Conservation (phyloP, 2,888 invertebrate genomes). For the Tenthredo distinguenda region DNA sequence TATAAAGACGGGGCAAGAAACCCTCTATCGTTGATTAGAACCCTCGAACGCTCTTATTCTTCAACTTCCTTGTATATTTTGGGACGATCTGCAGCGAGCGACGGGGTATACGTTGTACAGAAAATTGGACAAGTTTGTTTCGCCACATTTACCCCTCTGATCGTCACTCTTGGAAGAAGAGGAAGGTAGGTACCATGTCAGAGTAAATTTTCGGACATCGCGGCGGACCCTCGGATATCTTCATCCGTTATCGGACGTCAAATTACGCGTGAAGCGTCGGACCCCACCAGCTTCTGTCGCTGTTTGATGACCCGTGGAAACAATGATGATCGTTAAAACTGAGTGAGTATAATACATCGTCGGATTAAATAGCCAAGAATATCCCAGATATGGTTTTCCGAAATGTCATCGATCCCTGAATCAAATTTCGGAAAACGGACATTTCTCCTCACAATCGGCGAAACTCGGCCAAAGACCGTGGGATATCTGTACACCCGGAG, state of each 20-base stretch:
- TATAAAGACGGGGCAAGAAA: neutral
- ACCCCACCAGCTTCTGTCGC: constrained; percentile 8
- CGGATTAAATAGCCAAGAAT: neutral
- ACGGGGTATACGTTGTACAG: neutral
- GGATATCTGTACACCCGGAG: neutral
- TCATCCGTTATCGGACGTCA: constrained; percentile 36
- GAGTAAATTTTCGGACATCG: neutral
- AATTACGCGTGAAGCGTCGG: constrained; percentile 10
- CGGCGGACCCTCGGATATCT: constrained; percentile 27
- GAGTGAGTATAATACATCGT: neutral
- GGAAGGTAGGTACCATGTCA: neutral
- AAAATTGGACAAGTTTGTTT: neutral
- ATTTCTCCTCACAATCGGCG: neutral
- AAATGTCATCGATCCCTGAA: neutral
- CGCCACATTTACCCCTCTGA: neutral
- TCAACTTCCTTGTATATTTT: neutral
- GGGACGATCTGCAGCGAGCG: neutral
- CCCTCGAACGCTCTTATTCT: neutral
- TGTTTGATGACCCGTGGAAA: constrained; percentile 20
- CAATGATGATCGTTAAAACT: constrained; percentile 20
- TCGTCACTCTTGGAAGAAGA: constrained; percentile 10
- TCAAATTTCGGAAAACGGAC: neutral
- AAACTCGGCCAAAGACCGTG: neutral
- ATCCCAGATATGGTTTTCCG: neutral
- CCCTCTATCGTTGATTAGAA: neutral